These are phyloP conservation scores for Macrochelys suwanniensis DNA, from an alignment of 2,797 vertebrate species.

Conservation along the genomic window DNA sequence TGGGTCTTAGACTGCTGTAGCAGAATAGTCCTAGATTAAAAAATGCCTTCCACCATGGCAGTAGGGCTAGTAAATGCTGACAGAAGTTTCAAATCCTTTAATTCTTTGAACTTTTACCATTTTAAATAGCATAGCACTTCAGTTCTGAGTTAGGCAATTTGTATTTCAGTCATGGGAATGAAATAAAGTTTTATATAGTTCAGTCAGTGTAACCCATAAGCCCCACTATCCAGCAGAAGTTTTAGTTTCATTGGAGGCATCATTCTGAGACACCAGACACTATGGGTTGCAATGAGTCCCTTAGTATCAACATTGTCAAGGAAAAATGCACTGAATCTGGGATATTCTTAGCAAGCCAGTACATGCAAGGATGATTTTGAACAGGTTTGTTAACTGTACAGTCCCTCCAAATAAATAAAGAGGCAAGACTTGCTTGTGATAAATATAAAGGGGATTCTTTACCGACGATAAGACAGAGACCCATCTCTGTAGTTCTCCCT, in stretches of 20 bases:
- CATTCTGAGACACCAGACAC: neutral
- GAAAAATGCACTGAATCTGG: neutral
- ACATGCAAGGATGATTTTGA: neutral
- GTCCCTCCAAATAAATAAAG: neutral
- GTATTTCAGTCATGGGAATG: slow-evolving; percentile 65
- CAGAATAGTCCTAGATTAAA: slow-evolving; percentile 73
- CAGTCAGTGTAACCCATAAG: slow-evolving; percentile 71
- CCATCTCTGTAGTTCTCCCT: neutral
- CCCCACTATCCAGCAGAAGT: slow-evolving; percentile 74
- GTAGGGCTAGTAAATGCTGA: slow-evolving; percentile 67
- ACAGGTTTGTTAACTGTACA: neutral
- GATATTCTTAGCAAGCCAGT: neutral
- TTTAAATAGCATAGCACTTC: slow-evolving; percentile 38
- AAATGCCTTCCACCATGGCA: slow-evolving; percentile 70
- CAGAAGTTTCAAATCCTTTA: slow-evolving; percentile 58
- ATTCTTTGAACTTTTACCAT: slow-evolving; percentile 66
- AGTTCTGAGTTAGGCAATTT: slow-evolving; percentile 70
- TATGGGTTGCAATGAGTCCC: neutral
- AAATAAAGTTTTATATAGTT: slow-evolving; percentile 51
- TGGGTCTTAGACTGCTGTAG: slow-evolving; percentile 66
- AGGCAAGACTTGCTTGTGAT: neutral
- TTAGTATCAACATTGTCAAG: neutral
- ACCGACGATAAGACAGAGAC: neutral
- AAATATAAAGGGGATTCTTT: neutral
- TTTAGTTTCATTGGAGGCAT: slow-evolving; percentile 62